Evolutionary conservation across 2,113 vertebrate genomes (phyloP).

Genomic region (Riparia riparia): DNA sequence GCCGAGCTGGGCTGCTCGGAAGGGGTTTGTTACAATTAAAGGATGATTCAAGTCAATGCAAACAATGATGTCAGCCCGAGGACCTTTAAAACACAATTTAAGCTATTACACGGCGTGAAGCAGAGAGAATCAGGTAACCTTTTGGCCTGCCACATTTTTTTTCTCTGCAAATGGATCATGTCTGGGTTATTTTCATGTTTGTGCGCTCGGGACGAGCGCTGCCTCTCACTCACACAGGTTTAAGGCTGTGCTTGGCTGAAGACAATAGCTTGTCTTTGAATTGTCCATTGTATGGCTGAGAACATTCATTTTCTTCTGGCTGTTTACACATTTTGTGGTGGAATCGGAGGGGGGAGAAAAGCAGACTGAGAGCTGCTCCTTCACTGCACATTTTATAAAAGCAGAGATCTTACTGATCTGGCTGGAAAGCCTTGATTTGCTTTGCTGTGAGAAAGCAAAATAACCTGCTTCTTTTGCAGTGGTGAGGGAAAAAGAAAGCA

Average conservation of each 20-base stretch:
- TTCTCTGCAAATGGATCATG: not conserved
- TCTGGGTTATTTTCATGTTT: constrained; percentile 6
- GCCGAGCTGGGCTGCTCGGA: not conserved
- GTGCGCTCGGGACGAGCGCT: not conserved
- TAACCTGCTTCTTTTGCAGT: not conserved
- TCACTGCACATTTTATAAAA: not conserved
- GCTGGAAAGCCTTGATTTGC: not conserved
- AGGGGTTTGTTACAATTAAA: not conserved
- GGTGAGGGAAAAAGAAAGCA: not conserved
- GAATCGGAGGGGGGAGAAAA: not conserved
- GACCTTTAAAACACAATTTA: constrained; percentile 25
- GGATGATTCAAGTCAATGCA: not conserved
- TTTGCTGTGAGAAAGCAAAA: not conserved
- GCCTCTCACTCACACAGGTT: not conserved
- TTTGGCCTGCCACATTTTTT: constrained; percentile 32
- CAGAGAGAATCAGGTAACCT: constrained; percentile 41
- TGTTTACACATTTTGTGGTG: not conserved
- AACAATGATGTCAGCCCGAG: constrained; percentile 45
- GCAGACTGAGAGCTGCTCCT: not conserved
- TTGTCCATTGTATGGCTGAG: not conserved
- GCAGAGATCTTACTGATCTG: not conserved
- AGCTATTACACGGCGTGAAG: constrained; percentile 17
- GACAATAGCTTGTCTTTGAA: not conserved
- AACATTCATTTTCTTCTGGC: not conserved
- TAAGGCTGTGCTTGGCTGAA: not conserved